Evolutionary conservation across 2,888 invertebrate species (phyloP).

Genomic region (Panopea generosa): DNA sequence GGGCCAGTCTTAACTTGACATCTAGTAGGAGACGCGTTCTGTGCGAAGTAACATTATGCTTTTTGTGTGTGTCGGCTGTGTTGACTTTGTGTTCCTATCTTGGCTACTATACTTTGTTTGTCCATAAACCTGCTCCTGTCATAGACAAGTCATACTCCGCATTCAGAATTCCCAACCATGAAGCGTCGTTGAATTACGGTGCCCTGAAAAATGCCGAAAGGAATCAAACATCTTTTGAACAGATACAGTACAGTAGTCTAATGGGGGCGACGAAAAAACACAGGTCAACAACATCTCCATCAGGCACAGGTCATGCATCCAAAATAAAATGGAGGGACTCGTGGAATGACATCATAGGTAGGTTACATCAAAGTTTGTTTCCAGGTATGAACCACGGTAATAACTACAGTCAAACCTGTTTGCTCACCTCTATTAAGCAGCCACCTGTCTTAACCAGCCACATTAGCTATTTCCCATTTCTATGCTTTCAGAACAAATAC

Average conservation of each 20-base stretch:
- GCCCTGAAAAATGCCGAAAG: slow-evolving; percentile 71
- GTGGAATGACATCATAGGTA: no score
- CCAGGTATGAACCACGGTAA: no score
- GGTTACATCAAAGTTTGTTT: no score
- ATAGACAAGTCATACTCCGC: slow-evolving; percentile 81
- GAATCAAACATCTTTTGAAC: slow-evolving; percentile 43
- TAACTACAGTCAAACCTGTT: no score
- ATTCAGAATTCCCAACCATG: slow-evolving; percentile 81
- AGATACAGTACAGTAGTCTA: slow-evolving; percentile 4
- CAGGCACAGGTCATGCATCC: no score
- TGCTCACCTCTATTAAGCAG: no score
- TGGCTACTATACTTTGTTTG: slow-evolving; percentile 71
- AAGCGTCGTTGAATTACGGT: slow-evolving; percentile 75
- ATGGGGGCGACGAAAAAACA: neutral
- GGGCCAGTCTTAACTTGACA: no score
- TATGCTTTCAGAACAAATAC: no score
- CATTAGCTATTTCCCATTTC: no score
- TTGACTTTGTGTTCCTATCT: slow-evolving; percentile 60
- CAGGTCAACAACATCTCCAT: no score
- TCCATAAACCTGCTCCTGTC: slow-evolving; percentile 69
- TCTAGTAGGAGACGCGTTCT: neutral
- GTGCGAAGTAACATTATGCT: slow-evolving; percentile 53
- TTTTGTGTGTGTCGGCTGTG: slow-evolving; percentile 55
- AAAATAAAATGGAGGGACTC: no score
- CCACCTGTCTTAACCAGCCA: no score